Evolutionary conservation across 2,797 vertebrate species (phyloP).

Genomic region (Sphenodon punctatus): DNA sequence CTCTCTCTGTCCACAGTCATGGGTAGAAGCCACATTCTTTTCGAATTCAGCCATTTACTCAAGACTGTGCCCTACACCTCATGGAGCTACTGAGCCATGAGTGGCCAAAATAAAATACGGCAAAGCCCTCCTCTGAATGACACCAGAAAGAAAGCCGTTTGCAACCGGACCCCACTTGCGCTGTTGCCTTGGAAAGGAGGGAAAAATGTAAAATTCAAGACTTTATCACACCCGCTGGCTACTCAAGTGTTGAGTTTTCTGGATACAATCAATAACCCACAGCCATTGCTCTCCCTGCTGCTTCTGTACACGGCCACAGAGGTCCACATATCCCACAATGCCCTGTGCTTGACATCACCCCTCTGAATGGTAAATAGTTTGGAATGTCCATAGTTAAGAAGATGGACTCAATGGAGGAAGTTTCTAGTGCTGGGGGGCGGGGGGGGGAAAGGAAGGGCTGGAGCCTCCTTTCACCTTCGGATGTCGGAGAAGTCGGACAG

Average conservation of each 20-base stretch:
- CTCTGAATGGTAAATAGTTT: conserved; percentile 91
- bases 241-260: conserved; percentile 15
- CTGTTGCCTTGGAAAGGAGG: conserved; percentile 11
- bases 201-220: conserved; percentile 34
- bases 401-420: conserved; percentile 74
- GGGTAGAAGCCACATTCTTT: conserved; percentile 48
- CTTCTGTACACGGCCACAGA: conserved; percentile 63
- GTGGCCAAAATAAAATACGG: conserved; percentile 40
- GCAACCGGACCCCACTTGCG: not conserved
- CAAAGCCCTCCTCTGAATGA: conserved; percentile 32
- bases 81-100: conserved; percentile 54
- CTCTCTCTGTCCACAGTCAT: conserved; percentile 29
- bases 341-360: conserved; percentile 87
- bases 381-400: conserved; percentile 91
- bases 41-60: conserved; percentile 43
- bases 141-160: conserved; percentile 34
- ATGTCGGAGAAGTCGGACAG: conserved; percentile 88
- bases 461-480: conserved; percentile 88
- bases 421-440: conserved; percentile 48
- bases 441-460: not conserved
- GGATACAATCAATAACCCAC: conserved; percentile 35
- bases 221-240: not conserved
- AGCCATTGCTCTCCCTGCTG: conserved; percentile 69
- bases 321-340: conserved; percentile 81
- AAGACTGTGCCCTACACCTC: conserved; percentile 43